phyloP scores from a whole-genome alignment of 1,140 invertebrate genomes.

The Rhyacophila brunnea region DNA sequence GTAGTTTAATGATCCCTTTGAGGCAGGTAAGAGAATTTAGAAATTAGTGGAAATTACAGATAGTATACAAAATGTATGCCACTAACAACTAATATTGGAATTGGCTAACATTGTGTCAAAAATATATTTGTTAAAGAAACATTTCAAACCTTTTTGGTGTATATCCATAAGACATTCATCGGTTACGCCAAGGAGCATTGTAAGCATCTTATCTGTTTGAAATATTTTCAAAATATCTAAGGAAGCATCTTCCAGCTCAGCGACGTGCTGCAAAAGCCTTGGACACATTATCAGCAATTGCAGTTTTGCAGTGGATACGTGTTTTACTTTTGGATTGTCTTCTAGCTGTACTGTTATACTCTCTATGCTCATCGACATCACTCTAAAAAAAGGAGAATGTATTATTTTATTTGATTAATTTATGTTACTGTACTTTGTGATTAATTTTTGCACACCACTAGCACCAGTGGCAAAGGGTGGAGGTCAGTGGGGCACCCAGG shows the following conservation, averaged over 20 bases:
- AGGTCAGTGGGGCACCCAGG: too few relatives aligned
- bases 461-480: too few relatives aligned
- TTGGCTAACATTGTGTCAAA: too few relatives aligned
- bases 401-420: too few relatives aligned
- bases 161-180: conserved; percentile 59
- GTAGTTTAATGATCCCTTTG: too few relatives aligned
- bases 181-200: conserved; percentile 74
- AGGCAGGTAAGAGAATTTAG: too few relatives aligned
- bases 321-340: conserved; percentile 57
- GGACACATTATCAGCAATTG: conserved; percentile 81
- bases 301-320: conserved; percentile 63
- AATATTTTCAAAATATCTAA: conserved; percentile 61
- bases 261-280: conserved; percentile 62
- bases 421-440: too few relatives aligned
- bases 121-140: too few relatives aligned
- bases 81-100: too few relatives aligned
- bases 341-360: conserved; percentile 60
- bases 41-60: too few relatives aligned
- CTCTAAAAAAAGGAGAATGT: conserved; percentile 54
- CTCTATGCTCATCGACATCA: conserved; percentile 70
- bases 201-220: conserved; percentile 68
- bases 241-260: conserved; percentile 56
- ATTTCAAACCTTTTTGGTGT: conserved; percentile 56
- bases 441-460: too few relatives aligned
- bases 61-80: too few relatives aligned